These are phyloP conservation scores for Oligia fasciuncula DNA, from an alignment of 2,888 invertebrate species.

Conservation along the genomic window DNA sequence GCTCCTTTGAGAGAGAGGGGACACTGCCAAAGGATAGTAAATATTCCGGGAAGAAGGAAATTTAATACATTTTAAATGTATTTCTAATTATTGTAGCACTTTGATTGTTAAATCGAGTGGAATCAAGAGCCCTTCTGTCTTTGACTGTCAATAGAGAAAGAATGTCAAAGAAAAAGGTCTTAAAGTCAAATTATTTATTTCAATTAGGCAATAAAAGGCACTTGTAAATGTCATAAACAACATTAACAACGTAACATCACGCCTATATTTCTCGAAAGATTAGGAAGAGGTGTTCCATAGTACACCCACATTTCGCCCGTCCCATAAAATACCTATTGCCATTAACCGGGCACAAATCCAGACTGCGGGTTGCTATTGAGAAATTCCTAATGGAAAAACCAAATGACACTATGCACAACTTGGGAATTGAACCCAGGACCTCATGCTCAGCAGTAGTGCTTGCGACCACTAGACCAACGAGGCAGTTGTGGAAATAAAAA, in stretches of 20 bases:
- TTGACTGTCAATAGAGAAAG: not conserved
- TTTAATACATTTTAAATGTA: constrained; percentile 45
- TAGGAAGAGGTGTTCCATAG: too few relatives aligned
- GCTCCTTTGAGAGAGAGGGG: constrained; percentile 13
- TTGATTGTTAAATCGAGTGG: not conserved
- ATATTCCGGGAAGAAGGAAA: constrained; percentile 1
- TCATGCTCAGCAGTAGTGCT: too few relatives aligned
- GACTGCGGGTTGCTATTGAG: too few relatives aligned
- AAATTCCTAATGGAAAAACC: too few relatives aligned
- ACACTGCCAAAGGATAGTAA: constrained; percentile 9
- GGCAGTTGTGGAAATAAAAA: not conserved
- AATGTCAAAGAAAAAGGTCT: not conserved
- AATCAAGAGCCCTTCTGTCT: not conserved
- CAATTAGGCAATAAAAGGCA: not conserved
- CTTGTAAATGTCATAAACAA: not conserved
- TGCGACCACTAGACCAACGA: too few relatives aligned
- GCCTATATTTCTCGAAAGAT: too few relatives aligned
- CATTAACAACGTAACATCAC: not conserved
- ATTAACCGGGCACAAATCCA: too few relatives aligned
- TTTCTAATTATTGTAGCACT: constrained; percentile 23
- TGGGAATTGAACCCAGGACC: too few relatives aligned
- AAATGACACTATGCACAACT: too few relatives aligned
- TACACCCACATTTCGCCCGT: too few relatives aligned
- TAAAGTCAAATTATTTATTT: not conserved
- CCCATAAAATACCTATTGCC: too few relatives aligned